phyloP scores from a whole-genome alignment of 2,113 vertebrate species.

The Lichenostomus cassidix region DNA sequence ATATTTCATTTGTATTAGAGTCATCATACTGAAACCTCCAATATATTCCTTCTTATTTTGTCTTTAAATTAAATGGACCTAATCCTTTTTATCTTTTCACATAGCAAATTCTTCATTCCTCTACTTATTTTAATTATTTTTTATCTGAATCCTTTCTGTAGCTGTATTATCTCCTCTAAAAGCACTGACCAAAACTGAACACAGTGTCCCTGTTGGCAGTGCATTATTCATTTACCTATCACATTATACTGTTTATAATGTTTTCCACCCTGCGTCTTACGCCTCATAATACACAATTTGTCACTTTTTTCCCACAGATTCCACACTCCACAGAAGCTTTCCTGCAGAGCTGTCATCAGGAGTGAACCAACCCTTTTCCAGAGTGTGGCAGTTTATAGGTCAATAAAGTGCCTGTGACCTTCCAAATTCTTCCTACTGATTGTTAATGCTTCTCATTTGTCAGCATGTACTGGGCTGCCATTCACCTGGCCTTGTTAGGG shows the following conservation, averaged over 20 bases:
- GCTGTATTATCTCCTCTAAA: neutral
- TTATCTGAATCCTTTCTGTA: conserved; percentile 8
- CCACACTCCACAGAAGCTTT: neutral
- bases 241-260: neutral
- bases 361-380: neutral
- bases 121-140: conserved; percentile 38
- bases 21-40: neutral
- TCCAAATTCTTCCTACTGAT: neutral
- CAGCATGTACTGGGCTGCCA: neutral
- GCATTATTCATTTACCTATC: conserved; percentile 4
- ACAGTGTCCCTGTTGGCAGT: neutral
- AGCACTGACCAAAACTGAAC: neutral
- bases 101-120: neutral
- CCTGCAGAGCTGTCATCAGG: neutral
- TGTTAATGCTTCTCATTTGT: neutral
- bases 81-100: conserved; percentile 17
- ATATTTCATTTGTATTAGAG: conserved; percentile 26
- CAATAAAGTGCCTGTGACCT: neutral
- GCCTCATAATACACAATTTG: neutral
- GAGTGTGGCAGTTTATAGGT: neutral
- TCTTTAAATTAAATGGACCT: conserved; percentile 28
- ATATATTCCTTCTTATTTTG: conserved; percentile 11
- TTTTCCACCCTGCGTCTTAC: neutral
- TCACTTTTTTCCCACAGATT: neutral
- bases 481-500: neutral